These are phyloP conservation scores for Lycopodina hypogea DNA, from an alignment of 37 sponge, comb jelly and placozoan genomes.

Conservation along the genomic window DNA sequence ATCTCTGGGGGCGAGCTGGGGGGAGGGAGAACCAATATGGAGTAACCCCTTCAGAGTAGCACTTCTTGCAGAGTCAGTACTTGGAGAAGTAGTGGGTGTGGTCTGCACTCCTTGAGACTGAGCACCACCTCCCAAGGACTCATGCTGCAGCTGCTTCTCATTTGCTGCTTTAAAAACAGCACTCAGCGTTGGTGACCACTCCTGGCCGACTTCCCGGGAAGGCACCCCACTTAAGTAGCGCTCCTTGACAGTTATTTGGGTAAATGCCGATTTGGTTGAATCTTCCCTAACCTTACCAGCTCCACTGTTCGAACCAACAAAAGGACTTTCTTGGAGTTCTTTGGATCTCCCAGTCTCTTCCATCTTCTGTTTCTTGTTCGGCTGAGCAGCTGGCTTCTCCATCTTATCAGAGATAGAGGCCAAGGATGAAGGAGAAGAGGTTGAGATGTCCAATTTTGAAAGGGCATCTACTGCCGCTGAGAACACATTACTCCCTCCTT, in stretches of 20 bases:
- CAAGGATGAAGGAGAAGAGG: background rate
- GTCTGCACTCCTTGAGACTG: background rate
- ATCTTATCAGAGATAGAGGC: background rate
- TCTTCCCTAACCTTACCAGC: too few relatives aligned
- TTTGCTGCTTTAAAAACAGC: slow-evolving; percentile 15
- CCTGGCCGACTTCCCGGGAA: background rate
- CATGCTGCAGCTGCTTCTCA: background rate
- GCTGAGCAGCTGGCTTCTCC: background rate
- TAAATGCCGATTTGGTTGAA: too few relatives aligned
- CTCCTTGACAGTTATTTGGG: too few relatives aligned
- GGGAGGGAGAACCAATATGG: background rate
- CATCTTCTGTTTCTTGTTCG: background rate
- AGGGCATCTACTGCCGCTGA: slow-evolving; percentile 30
- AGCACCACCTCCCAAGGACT: background rate
- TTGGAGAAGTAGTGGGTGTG: background rate
- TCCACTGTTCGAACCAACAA: background rate
- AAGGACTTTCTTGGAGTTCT: background rate
- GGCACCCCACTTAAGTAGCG: background rate
- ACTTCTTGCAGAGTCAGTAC: background rate
- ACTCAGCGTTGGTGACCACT: slow-evolving; percentile 19
- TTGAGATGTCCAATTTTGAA: slow-evolving; percentile 14
- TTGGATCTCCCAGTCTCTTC: background rate
- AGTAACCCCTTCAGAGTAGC: slow-evolving; percentile 16
- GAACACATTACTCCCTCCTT: background rate
- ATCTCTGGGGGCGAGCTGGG: background rate